Base-by-base conservation (phyloP, 2,113 vertebrate genomes). In the Petroica traversi region DNA sequence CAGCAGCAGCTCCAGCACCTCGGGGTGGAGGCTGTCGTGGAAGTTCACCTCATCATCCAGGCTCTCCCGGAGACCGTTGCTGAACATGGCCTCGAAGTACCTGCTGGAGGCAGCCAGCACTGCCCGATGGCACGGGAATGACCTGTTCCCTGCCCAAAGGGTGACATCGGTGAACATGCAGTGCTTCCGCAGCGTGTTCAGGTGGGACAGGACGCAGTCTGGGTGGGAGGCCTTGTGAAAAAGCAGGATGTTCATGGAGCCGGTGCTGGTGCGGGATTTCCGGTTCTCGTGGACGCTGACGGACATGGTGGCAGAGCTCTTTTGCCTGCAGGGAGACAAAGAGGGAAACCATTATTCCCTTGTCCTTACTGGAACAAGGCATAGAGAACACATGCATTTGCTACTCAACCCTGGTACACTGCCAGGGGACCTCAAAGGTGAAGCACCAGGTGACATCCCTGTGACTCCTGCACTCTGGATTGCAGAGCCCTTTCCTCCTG, bases 21-120 rank as follows among this genome's bases (percentile, higher is more conserved):
- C 99, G 0, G 99, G 99, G 90, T 99, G 99, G 31, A 99, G 98
- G 61, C 98, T 99, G 95, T 99, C 99, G 14, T 98, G 98, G 97
- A 99, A 99, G 97, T 99, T 99, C 64, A 99, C 99, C 10, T 98
- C 98, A 5, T 98, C 98, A 24, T 99, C 99, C 79, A 98, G 88
- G 97, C 99, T 99, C 92, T 99, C 99, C 28, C 99, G 98, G 38
- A 99, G 98, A 13, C 99, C 99, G 0, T 99, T 99, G 80, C 99
- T 99, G 86, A 99, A 99, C 99, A 99, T 99, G 84, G 99, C 99
- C 97, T 99, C 99, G 3, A 99, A 99, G 93, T 99, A 99, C 51
- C 98, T 98, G 94, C 99, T 99, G 95, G 99, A 99, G 28, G 99
- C 99, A 4, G 99, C 99, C 87, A 99, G 93, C 76, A 99, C 99